A percentile compares a stretch with the other conserved stretches of the same genome.
phyloP scores from a whole-genome alignment of 2,888 invertebrate genomes.

The Cerastis rubricosa region DNA sequence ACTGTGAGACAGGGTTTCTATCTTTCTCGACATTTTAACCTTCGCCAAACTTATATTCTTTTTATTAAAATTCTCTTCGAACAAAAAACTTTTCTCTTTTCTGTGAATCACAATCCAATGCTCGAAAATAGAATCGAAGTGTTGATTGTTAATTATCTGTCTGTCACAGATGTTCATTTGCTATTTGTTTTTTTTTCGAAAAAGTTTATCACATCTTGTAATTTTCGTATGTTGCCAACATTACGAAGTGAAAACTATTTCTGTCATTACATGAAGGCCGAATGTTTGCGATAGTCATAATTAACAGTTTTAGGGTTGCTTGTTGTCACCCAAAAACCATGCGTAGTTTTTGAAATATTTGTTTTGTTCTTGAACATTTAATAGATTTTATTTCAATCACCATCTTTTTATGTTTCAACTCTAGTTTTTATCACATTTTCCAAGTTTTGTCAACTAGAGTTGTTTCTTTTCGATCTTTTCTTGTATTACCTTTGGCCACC shows the following conservation, averaged over 20 bases:
- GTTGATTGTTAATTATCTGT: constrained; percentile 52
- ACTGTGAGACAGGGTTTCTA: constrained; percentile 5
- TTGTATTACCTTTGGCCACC: not conserved
- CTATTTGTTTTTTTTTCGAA: constrained; percentile 35
- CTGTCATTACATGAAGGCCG: constrained; percentile 51
- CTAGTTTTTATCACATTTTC: not conserved
- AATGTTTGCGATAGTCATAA: constrained; percentile 33
- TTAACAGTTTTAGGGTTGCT: constrained; percentile 41
- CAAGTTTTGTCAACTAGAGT: not conserved
- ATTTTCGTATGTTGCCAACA: constrained; percentile 54
- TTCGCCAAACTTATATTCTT: constrained; percentile 7
- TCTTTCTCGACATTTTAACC: constrained; percentile 1
- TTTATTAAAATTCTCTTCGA: constrained; percentile 10
- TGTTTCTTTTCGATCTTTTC: not conserved
- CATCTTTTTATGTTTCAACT: not conserved
- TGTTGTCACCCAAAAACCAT: not conserved
- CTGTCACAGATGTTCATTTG: constrained; percentile 41
- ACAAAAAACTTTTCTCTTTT: constrained; percentile 9
- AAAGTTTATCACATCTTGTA: constrained; percentile 27
- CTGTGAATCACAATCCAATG: constrained; percentile 32
- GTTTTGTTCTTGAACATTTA: not conserved
- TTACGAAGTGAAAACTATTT: constrained; percentile 55
- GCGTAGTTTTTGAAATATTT: not conserved
- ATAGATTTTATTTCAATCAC: not conserved
- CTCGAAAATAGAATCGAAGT: constrained; percentile 45